Conservation (phyloP, 2,888 invertebrate species). For the Leucoptera coffeella region DNA sequence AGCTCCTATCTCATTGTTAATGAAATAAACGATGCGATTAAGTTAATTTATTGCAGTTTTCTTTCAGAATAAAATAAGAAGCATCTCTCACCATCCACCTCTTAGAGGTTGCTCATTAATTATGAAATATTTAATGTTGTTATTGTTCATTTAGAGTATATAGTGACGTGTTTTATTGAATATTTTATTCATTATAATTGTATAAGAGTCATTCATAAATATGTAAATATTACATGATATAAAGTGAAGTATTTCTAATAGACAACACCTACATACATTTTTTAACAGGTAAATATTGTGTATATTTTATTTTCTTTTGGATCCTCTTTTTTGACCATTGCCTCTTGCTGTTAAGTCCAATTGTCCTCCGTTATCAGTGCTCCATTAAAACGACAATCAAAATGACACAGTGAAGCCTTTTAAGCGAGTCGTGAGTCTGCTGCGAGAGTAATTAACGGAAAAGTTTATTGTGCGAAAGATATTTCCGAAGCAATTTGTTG, state of each 20-base stretch:
- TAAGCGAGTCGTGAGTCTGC: slow-evolving; percentile 44
- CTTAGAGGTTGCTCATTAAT: slow-evolving; percentile 24
- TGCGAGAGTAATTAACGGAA: slow-evolving; percentile 31
- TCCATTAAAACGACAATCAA: slow-evolving; percentile 40
- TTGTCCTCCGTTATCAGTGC: slow-evolving; percentile 40
- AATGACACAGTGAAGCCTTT: slow-evolving; percentile 46
- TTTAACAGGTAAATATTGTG: not conserved
- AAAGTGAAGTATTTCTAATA: not conserved
- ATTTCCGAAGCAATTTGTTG: no score
- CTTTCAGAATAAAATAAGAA: slow-evolving; percentile 38
- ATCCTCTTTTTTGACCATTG: not conserved
- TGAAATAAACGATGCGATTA: slow-evolving; percentile 45
- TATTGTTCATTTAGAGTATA: slow-evolving; percentile 13
- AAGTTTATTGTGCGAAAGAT: slow-evolving; percentile 25
- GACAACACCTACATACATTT: not conserved
- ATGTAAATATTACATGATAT: not conserved
- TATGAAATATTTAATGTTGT: slow-evolving; percentile 10
- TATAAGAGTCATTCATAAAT: not conserved
- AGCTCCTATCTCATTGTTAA: not conserved
- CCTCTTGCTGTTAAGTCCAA: no score
- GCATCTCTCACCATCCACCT: slow-evolving; percentile 36
- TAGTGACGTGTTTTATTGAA: no score
- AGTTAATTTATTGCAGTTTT: slow-evolving; percentile 48
- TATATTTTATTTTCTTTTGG: no score
- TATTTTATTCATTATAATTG: not conserved